Base-by-base conservation (phyloP, 2,797 vertebrate genomes). In the Natrix natrix region DNA sequence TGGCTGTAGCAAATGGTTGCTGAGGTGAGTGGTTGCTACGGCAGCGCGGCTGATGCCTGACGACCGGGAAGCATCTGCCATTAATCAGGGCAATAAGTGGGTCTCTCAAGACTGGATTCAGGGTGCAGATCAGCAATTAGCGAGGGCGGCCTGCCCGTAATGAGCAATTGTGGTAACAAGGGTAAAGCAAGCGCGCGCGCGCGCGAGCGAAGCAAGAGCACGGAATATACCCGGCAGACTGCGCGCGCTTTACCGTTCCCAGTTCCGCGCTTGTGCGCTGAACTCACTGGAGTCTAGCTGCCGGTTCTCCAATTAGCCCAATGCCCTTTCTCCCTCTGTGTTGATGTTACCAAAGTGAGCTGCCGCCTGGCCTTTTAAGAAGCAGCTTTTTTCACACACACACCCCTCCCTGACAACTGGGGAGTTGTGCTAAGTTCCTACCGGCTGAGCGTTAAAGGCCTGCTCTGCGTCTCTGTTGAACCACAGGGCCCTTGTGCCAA, bases 1-100 rank as follows among this genome's bases (percentile, higher is more conserved):
- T 86, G 90, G 87, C 90, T 26, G 63, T 89, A 90, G 93, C 87
- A 89, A 93, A 91, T 32, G 90, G 90, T 89, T 93, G 93, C 92
- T 57, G 93, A 93, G 93, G 93, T 93, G 90, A 93, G 66, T 89
- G 90, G 93, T 93, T 93, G 93, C 93, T 83, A 91, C 32, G 93
- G 93, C 90, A 89, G 93, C 93, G 14, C 57, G 87, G 52, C 90
- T 57, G 93, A 91, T 91, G 90, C 87, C 93, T 91, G 93, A 91
- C 90, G 90, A 91, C 93, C 48, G 26, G 93, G 87, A 93, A 93
- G 90, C 93, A 91, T 91, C 93, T 93, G 90, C 90, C 90, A 91
- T 93, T 91, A 93, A 91, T 93, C 93, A 93, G 93, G 93, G 93
- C 93, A 91, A 89, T 93, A 93, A 93, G 90, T 91, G 93, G 93